These are phyloP conservation scores for Acipenser ruthenus DNA, from an alignment of 2,797 vertebrate species.

Conservation along the genomic window DNA sequence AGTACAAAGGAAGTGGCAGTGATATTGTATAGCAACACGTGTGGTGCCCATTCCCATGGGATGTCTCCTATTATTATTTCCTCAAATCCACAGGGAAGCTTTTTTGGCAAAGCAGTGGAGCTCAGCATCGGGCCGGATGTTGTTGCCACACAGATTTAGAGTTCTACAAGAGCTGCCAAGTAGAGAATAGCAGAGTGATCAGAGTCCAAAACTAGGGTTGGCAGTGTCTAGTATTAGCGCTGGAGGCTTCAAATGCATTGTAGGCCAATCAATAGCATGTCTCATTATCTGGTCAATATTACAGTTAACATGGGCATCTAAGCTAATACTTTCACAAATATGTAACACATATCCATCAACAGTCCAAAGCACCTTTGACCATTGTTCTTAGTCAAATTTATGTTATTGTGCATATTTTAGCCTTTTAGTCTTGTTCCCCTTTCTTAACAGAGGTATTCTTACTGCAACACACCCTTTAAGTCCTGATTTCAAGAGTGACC, in stretches of 20 bases:
- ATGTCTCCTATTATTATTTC: background rate
- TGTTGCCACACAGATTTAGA: background rate
- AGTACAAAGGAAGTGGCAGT: background rate
- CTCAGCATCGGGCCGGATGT: background rate
- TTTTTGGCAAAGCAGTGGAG: background rate
- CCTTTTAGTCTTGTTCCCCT: too few species aligned
- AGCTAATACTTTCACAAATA: too few species aligned
- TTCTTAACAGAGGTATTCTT: too few species aligned
- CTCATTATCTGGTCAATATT: conserved; percentile 7
- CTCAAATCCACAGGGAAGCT: background rate
- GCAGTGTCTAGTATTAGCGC: background rate
- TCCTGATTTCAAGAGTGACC: too few species aligned
- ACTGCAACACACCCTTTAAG: too few species aligned
- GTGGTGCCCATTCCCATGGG: background rate
- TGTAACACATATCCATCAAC: background rate
- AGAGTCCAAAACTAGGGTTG: background rate
- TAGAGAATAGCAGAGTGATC: background rate
- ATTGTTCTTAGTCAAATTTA: too few species aligned
- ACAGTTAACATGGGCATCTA: background rate
- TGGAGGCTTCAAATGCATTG: background rate
- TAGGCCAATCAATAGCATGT: conserved; percentile 9
- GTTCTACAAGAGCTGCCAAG: background rate
- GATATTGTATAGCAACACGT: background rate
- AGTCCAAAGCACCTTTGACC: too few species aligned
- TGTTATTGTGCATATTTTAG: too few species aligned